Percentiles rank a stretch among this genome's conserved stretches.
Conservation (phyloP, 1,140 invertebrate genomes). For the Hyphantria cunea region DNA sequence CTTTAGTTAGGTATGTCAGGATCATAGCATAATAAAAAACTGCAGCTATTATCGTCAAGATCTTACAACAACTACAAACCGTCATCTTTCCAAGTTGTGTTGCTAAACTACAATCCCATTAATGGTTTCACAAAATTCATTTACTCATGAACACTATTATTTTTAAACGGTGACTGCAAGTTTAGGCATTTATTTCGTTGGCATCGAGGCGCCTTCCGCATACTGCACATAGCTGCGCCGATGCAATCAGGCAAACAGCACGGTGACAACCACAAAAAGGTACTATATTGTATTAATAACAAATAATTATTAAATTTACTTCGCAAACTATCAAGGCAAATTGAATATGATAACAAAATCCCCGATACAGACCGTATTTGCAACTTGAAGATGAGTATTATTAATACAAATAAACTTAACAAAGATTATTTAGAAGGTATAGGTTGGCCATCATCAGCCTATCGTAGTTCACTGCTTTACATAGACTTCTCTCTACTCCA, state of each 20-base stretch:
- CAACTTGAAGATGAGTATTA: too few species aligned
- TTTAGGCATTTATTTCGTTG: conserved; percentile 21
- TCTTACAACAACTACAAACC: neutral
- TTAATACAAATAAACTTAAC: too few species aligned
- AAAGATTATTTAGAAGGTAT: too few species aligned
- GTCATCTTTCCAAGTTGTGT: neutral
- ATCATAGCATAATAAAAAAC: too few species aligned
- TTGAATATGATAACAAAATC: too few species aligned
- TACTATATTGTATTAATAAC: conserved; percentile 31
- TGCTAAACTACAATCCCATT: neutral
- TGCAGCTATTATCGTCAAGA: too few species aligned
- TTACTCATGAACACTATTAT: conserved; percentile 33
- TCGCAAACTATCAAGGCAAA: neutral
- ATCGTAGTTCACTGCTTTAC: too few species aligned
- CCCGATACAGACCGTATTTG: too few species aligned
- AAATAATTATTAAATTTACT: neutral
- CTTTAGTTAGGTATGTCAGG: too few species aligned
- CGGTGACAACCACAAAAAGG: conserved; percentile 55
- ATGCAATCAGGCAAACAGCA: conserved; percentile 51
- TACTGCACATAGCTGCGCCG: conserved; percentile 58
- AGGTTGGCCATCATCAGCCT: too few species aligned
- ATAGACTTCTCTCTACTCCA: too few species aligned
- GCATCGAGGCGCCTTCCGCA: conserved; percentile 54
- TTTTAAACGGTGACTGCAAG: conserved; percentile 36
- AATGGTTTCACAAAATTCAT: conserved; percentile 11